phyloP scores from a whole-genome alignment of 2,888 invertebrate species.

The Smittia aterrima region DNA sequence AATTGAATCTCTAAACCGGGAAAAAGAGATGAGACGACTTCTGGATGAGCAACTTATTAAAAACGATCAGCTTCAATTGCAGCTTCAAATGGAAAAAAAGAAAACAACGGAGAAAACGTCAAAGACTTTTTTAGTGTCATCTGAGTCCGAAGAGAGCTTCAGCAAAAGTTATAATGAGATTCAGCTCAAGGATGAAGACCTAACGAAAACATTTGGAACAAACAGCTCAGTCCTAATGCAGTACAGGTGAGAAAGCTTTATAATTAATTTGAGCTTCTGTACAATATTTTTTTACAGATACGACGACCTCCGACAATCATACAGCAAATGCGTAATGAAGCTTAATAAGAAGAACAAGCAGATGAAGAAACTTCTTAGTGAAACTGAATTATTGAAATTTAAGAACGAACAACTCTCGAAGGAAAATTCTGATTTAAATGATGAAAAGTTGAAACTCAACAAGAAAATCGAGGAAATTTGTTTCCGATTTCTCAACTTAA shows the following conservation, averaged over 20 bases:
- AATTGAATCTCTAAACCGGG: not conserved
- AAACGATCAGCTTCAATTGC: conserved; percentile 25
- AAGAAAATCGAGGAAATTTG: conserved; percentile 31
- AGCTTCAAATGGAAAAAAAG: conserved; percentile 22
- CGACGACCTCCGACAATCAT: conserved; percentile 27
- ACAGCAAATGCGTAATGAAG: conserved; percentile 16
- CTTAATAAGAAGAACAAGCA: conserved; percentile 14
- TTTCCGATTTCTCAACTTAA: conserved; percentile 6
- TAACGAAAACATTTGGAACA: conserved; percentile 34
- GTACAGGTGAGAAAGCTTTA: conserved; percentile 31
- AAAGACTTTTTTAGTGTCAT: no score
- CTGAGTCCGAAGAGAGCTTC: no score
- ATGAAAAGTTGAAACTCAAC: conserved; percentile 2
- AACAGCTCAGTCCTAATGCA: conserved; percentile 35
- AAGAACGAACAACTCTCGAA: conserved; percentile 14
- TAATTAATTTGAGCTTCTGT: not conserved
- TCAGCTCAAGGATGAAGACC: conserved; percentile 14
- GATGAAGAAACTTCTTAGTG: not conserved
- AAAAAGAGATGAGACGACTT: not conserved
- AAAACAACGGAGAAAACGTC: not conserved
- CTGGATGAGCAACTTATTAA: not conserved
- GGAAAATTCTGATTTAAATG: not conserved
- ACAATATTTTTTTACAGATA: conserved; percentile 4
- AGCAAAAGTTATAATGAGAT: not conserved
- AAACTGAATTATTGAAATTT: conserved; percentile 17